Evolutionary conservation across 2,113 vertebrate genomes (phyloP).

Genomic region (Indicator maculatus): DNA sequence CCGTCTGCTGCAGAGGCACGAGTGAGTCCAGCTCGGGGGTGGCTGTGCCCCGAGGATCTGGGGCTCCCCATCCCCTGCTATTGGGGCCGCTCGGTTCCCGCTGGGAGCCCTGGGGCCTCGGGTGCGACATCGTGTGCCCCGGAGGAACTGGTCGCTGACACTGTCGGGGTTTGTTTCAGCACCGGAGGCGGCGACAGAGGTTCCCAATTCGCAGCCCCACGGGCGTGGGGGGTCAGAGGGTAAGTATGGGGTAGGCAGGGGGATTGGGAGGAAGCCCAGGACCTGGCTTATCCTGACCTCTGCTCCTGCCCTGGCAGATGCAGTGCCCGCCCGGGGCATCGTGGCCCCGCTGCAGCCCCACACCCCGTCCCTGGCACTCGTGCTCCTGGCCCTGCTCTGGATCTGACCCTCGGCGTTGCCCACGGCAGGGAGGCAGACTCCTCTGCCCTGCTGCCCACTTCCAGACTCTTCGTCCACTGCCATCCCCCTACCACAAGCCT

Average conservation of each 20-base stretch:
- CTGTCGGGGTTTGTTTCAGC: not conserved
- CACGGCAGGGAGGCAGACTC: not conserved
- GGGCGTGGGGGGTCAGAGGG: constrained; percentile 1
- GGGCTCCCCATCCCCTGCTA: not conserved
- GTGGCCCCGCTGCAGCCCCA: not conserved
- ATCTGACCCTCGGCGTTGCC: constrained; percentile 20
- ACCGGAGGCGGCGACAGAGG: not conserved
- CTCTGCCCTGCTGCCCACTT: not conserved
- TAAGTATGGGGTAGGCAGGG: not conserved
- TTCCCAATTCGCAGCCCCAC: constrained; percentile 49
- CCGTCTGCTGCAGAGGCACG: constrained; percentile 74
- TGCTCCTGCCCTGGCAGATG: not conserved
- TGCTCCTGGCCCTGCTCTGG: constrained; percentile 23
- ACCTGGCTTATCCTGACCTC: not conserved
- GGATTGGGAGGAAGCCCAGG: accelerated
- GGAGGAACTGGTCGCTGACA: not conserved
- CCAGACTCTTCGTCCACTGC: not conserved
- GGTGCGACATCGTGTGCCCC: not conserved
- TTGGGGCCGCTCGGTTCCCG: not conserved
- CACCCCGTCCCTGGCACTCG: not conserved
- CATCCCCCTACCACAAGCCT: not conserved
- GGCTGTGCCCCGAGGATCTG: not conserved
- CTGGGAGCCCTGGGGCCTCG: no score
- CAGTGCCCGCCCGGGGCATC: not conserved
- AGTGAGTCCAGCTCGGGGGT: constrained; percentile 49